Percentiles rank a stretch among this genome's conserved stretches.
These are phyloP conservation scores for Dryobates pubescens DNA, from an alignment of 2,797 vertebrate genomes.

Conservation along the genomic window DNA sequence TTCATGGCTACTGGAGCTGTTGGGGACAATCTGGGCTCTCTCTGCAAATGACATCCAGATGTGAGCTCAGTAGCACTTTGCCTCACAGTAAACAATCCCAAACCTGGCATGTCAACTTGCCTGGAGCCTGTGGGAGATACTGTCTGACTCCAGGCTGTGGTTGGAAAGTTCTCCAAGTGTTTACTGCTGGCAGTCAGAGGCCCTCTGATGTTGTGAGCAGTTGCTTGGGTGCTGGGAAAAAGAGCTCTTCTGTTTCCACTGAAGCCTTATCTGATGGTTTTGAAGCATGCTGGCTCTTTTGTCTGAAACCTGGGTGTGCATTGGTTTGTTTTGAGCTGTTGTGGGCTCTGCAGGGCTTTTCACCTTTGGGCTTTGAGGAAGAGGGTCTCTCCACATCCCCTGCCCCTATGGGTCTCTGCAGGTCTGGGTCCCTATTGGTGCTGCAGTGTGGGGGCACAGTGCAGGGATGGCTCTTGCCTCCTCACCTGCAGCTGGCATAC, in stretches of 20 bases:
- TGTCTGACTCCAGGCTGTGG: not conserved
- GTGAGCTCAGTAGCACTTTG: not conserved
- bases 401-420: accelerated
- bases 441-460: not conserved
- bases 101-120: not conserved
- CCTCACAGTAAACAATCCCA: not conserved
- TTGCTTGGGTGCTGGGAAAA: not conserved
- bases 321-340: not conserved
- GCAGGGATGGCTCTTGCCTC: not conserved
- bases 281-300: not conserved
- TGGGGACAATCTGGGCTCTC: not conserved
- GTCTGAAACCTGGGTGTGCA: not conserved
- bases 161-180: not conserved
- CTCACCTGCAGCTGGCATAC: accelerated
- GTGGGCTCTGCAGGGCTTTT: not conserved
- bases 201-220: not conserved
- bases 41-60: not conserved
- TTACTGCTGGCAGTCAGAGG: not conserved
- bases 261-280: not conserved
- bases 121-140: not conserved
- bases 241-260: not conserved
- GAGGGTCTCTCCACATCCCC: not conserved
- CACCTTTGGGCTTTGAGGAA: not conserved
- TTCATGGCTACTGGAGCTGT: not conserved
- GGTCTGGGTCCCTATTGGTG: not conserved